Evolutionary conservation across 2,888 invertebrate genomes (phyloP).

Genomic region (Cabera pusaria): DNA sequence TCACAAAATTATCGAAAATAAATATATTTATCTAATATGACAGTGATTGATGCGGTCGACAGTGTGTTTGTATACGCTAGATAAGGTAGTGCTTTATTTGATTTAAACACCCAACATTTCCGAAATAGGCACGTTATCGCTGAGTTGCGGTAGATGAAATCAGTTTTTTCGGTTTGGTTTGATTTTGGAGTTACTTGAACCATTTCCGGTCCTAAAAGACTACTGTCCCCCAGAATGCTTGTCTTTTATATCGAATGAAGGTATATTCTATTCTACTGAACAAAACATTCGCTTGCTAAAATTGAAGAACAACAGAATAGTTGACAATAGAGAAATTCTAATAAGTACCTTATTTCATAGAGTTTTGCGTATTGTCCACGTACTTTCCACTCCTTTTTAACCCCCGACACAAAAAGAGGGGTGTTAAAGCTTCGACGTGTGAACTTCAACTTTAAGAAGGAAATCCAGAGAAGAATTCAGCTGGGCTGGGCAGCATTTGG

Average conservation of each 20-base stretch:
- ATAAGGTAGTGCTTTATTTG: slow-evolving; percentile 16
- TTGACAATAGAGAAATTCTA: no score
- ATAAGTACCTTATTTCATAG: no score
- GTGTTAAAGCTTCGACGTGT: no score
- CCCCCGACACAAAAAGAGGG: no score
- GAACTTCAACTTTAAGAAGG: no score
- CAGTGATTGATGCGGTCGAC: slow-evolving; percentile 55
- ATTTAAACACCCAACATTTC: slow-evolving; percentile 16
- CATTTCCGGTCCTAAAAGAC: slow-evolving; percentile 9
- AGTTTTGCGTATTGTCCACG: no score
- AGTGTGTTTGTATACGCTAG: slow-evolving; percentile 9
- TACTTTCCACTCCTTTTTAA: no score
- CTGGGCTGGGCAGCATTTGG: no score
- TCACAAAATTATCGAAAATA: slow-evolving; percentile 57
- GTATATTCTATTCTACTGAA: slow-evolving; percentile 1
- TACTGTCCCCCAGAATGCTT: no score
- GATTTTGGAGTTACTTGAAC: neutral
- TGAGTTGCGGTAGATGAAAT: neutral
- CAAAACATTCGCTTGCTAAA: slow-evolving; percentile 2
- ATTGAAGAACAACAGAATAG: no score
- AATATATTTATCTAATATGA: slow-evolving; percentile 45
- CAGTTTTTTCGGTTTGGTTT: slow-evolving; percentile 1
- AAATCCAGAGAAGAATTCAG: no score
- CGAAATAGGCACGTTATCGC: slow-evolving; percentile 9
- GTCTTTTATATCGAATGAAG: no score